A percentile compares a stretch with the other conserved stretches of the same genome.
Conservation (phyloP, 2,113 vertebrate species). For the Chionomys nivalis region DNA sequence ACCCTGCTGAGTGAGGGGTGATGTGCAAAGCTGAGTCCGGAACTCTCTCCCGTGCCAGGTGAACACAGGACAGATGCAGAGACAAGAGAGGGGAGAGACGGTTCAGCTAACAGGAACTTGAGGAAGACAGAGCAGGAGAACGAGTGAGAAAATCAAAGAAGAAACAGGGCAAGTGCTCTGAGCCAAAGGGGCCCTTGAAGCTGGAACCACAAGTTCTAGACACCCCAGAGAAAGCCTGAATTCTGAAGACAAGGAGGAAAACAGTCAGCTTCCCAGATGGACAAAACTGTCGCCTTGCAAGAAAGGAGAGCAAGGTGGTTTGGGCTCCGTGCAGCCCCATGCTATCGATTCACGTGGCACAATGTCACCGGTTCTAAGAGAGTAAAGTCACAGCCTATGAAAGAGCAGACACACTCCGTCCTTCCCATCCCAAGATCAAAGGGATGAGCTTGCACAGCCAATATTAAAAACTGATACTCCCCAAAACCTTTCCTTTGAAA, state of each 20-base stretch:
- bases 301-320: neutral
- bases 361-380: too few species aligned
- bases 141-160: neutral
- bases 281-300: neutral
- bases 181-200: neutral
- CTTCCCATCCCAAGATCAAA: neutral
- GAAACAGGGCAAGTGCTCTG: neutral
- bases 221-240: neutral
- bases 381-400: neutral
- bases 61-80: neutral
- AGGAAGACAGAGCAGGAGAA: neutral
- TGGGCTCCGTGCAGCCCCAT: neutral
- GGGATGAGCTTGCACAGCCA: neutral
- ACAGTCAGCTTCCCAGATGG: too few species aligned
- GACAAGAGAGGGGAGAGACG: neutral
- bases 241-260: neutral
- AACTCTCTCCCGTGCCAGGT: neutral
- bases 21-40: neutral
- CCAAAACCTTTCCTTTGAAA: slow-evolving; percentile 2
- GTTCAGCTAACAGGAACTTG: neutral
- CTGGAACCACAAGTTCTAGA: neutral
- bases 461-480: neutral
- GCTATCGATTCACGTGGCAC: rapidly evolving
- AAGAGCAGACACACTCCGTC: neutral
- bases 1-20: neutral